Evolutionary conservation across 2,797 vertebrate species (phyloP), one percentile per base, ranked within the genome.

Genomic region (Epinephelus malabaricus): DNA sequence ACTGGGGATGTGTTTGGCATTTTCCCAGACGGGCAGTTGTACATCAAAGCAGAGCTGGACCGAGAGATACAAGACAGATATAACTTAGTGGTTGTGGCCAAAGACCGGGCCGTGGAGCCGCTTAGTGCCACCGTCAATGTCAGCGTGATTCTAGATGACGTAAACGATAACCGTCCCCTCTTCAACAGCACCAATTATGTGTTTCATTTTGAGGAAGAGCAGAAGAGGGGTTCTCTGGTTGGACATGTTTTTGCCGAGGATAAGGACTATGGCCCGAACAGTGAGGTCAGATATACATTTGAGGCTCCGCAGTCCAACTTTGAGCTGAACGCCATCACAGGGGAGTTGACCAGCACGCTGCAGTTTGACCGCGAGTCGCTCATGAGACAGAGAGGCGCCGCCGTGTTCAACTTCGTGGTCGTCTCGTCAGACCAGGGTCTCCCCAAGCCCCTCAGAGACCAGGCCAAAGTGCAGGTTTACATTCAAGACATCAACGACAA

Each of bases 121-220:
- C 95, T 99, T 3, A 98, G 94, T 45, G 96, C 97, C 65, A 95
- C 95, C 3, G 97, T 99, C 66, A 99, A 99, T 0, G 97, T 99
- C 86, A 99, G 96, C 0, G 95, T 99, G 7, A 96, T 98, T 82
- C 90, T 99, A 15, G 97, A 99, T 49, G 98, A 99, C 43, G 97
- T 99, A 3, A 99, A 99, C 40, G 98, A 99, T 69, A 99, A 99
- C 70, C 97, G 98, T 0, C 98, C 98, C 2, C 94, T 99, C 58
- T 99, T 99, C 86, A 98, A 99, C 92, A 99, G 98, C 88, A 99
- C 98, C 18, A 99, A 97, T 90, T 99, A 99, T 3, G 97, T 98
- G 8, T 99, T 99, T 92, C 96, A 96, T 76, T 98, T 99, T 81
- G 96, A 97, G 85, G 98, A 99, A 72, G 98, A 99, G 70, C 97